These are phyloP conservation scores for Trachelus tabidus DNA, from an alignment of 2,888 invertebrate genomes.

Conservation along the genomic window DNA sequence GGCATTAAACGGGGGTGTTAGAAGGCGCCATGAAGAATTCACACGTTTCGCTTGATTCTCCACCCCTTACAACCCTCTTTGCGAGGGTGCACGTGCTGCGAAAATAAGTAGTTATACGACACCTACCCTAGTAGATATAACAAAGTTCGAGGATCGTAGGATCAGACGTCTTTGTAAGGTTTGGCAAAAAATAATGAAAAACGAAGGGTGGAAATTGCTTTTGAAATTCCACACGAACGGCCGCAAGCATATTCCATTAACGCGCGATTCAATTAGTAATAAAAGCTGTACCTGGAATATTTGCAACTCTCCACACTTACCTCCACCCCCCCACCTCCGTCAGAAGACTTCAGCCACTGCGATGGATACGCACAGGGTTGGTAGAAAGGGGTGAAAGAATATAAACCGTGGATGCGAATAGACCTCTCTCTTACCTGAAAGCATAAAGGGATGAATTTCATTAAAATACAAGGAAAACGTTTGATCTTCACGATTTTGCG, in stretches of 20 bases:
- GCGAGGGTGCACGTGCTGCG: not conserved
- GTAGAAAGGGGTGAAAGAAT: constrained; percentile 20
- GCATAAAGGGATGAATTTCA: constrained; percentile 30
- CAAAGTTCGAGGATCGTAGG: too few relatives aligned
- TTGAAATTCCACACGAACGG: not conserved
- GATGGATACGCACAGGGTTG: not conserved
- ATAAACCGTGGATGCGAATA: constrained; percentile 35
- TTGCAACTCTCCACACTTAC: constrained; percentile 21
- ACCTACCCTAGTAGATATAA: too few relatives aligned
- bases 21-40: not conserved
- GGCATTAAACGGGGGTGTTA: not conserved
- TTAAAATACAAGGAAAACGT: constrained; percentile 22
- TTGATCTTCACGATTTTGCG: not conserved
- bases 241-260: constrained; percentile 10
- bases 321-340: not conserved
- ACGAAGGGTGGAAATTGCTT: not conserved
- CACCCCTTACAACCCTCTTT: not conserved
- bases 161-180: too few relatives aligned
- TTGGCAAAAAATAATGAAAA: too few relatives aligned
- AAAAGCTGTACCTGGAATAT: constrained; percentile 44
- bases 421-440: constrained; percentile 44
- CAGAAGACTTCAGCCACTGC: not conserved
- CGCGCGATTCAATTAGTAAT: constrained; percentile 52
- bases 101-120: too few relatives aligned
- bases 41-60: not conserved